phyloP scores from a whole-genome alignment of 2,888 invertebrate genomes.

The Julus scanicus region DNA sequence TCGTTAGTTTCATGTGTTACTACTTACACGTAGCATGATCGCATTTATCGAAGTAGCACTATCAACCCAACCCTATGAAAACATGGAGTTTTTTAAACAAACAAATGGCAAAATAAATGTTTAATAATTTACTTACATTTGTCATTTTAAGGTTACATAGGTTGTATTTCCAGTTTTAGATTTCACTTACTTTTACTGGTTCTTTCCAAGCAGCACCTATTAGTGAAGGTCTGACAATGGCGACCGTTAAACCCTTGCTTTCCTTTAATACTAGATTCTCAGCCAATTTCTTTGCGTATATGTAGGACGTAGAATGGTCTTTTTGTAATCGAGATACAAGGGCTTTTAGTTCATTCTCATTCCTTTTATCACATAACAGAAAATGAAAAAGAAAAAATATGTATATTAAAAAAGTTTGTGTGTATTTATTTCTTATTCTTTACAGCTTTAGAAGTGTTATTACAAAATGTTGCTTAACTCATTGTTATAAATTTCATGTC shows the following conservation, averaged over 20 bases:
- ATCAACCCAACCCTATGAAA: background rate
- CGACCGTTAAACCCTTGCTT: background rate
- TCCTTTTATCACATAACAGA: background rate
- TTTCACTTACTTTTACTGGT: background rate
- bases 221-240: conserved; percentile 3
- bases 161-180: background rate
- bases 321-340: background rate
- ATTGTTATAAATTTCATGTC: too few relatives aligned
- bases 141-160: background rate
- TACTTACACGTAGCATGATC: background rate
- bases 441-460: background rate
- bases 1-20: background rate
- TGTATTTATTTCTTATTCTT: too few relatives aligned
- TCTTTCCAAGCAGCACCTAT: background rate
- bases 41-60: background rate
- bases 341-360: background rate
- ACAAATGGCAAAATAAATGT: too few relatives aligned
- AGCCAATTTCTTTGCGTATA: background rate
- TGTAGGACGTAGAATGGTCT: background rate
- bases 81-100: background rate
- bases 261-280: conserved; percentile 3
- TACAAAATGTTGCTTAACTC: too few relatives aligned
- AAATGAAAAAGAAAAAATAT: background rate
- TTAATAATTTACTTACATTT: background rate
- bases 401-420: background rate